phyloP scores from a whole-genome alignment of 2,113 vertebrate genomes.

The Ceyx melanurus region DNA sequence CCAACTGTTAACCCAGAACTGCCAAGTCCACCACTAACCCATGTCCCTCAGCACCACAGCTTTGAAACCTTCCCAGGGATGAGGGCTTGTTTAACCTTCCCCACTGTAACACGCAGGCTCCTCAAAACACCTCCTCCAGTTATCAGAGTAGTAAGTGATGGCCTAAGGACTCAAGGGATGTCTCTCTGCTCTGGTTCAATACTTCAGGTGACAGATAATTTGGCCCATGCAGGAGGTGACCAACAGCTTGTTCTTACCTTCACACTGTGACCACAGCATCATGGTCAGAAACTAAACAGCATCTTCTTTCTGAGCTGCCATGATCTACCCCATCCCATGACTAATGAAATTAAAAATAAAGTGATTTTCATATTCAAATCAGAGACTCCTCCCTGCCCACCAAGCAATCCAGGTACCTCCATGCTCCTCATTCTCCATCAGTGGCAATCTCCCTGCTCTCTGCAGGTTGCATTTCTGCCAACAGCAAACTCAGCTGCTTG shows the following conservation, averaged over 20 bases:
- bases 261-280: background rate
- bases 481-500: background rate
- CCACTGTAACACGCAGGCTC: rapidly evolving
- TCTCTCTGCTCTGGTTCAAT: background rate
- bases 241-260: background rate
- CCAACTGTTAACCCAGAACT: background rate
- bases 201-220: background rate
- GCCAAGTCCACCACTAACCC: background rate
- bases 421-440: rapidly evolving
- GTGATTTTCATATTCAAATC: background rate
- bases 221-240: background rate
- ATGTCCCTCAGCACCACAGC: background rate
- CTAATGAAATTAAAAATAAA: too few species aligned
- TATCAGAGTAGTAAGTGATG: background rate
- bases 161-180: rapidly evolving
- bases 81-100: background rate
- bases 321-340: background rate
- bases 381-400: background rate
- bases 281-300: background rate
- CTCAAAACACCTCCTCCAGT: rapidly evolving
- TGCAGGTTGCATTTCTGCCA: background rate
- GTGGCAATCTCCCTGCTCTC: background rate
- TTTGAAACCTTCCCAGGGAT: background rate
- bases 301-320: background rate
- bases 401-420: background rate